Base-by-base conservation (phyloP, 2,113 vertebrate genomes). In the Maccullochella peelii region DNA sequence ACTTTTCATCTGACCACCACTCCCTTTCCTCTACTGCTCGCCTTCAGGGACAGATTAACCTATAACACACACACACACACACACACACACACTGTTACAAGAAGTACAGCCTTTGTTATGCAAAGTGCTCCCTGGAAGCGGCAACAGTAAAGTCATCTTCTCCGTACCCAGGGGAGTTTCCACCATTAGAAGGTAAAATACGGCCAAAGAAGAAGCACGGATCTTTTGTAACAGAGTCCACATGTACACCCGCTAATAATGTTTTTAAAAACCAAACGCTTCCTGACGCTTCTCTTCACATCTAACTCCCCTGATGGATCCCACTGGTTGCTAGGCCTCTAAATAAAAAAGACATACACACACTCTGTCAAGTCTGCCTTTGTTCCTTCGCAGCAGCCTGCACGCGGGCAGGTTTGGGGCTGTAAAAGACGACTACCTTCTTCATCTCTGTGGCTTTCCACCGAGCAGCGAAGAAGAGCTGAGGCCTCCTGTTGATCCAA, bases 11-110 rank as follows among this genome's bases (percentile, higher is more conserved):
- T 55, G 81, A 84, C 79, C 75, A 44, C 33, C 63, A 58, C 82
- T 85, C 87, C 86, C 44, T 71, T 89, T 84, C 88, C 87, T 80
- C 65, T 38, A 27, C 38, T 57, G 70, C 77, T 78, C 12, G 23
- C 86, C 85, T 87, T 80, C 75, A 82, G 70, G 80, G 87, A 75
- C 40, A 79, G 55, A 86, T 92, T 85, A 84, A 85, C 78, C 42
- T 63, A 9, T 27, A 67, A 76, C 69, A 80, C 63, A 80, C 50
- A 58, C 71, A 67, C 65, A 78, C 58, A 79, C 62, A 69, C 38
- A 78, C 2, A 61, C 27, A 75, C 30, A 69, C 50, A 84, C 14
- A 11, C 63, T 61, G 73, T 78, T 33, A 33, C 49, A 55, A 55
- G 0, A 55, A 63, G 62, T 36, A 25, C 23, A 66, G 33, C 42